A percentile compares a stretch with the other conserved stretches of the same genome.
Conservation (phyloP, 2,888 invertebrate species). For the Apodemia duryi region DNA sequence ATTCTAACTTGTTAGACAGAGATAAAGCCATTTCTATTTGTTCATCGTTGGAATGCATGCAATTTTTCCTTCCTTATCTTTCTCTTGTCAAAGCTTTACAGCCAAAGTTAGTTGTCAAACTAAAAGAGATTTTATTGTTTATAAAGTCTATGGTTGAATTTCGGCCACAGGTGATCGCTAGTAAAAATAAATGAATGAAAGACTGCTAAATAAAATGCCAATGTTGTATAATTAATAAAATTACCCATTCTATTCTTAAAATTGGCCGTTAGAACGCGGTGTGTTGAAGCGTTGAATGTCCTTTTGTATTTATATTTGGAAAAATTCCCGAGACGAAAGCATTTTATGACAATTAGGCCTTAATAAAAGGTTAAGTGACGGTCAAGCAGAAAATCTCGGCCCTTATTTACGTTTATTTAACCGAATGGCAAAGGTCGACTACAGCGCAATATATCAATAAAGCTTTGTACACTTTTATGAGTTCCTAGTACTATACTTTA, state of each 20-base stretch:
- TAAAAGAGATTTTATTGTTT: too few relatives aligned
- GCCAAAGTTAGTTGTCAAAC: too few relatives aligned
- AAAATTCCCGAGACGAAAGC: neutral
- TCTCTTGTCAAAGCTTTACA: too few relatives aligned
- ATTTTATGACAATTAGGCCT: conserved; percentile 19
- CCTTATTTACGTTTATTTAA: conserved; percentile 11
- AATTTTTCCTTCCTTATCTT: too few relatives aligned
- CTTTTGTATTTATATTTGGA: neutral
- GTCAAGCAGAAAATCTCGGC: conserved; percentile 43
- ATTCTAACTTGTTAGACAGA: too few relatives aligned
- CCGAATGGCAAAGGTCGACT: conserved; percentile 6
- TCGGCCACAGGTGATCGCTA: too few relatives aligned
- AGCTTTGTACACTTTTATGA: conserved; percentile 5
- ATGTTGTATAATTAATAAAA: neutral
- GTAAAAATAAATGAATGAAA: neutral
- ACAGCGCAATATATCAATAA: conserved; percentile 7
- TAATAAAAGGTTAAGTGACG: conserved; percentile 46
- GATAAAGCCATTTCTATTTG: too few relatives aligned
- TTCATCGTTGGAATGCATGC: too few relatives aligned
- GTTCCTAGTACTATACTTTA: conserved; percentile 3
- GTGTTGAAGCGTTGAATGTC: neutral
- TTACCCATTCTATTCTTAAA: neutral
- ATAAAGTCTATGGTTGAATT: too few relatives aligned
- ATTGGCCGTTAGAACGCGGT: neutral
- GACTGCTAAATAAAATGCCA: neutral